Evolutionary conservation across 2,113 vertebrate genomes (phyloP).

Genomic region (Scomber japonicus): DNA sequence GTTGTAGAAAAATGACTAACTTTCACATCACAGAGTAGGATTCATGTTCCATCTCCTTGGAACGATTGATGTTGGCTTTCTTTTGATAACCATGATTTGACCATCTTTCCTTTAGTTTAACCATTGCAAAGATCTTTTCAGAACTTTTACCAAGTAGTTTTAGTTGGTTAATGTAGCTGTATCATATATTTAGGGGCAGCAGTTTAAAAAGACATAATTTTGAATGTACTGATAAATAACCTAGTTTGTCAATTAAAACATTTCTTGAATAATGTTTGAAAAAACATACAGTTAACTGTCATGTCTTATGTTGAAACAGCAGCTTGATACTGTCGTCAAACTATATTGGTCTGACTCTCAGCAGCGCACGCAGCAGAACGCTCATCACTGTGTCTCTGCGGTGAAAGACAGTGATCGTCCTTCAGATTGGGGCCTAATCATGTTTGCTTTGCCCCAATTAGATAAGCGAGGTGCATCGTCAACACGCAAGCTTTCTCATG

Average conservation of each 20-base stretch:
- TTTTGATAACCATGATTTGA: no score
- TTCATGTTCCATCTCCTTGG: not conserved
- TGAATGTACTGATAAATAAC: not conserved
- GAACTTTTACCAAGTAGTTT: not conserved
- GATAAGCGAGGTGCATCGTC: conserved; percentile 74
- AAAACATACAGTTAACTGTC: not conserved
- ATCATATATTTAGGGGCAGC: not conserved
- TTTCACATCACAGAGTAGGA: not conserved
- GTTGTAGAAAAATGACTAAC: not conserved
- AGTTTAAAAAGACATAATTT: not conserved
- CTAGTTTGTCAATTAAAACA: not conserved
- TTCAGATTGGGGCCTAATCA: conserved; percentile 77
- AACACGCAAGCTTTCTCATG: conserved; percentile 70
- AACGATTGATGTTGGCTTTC: not conserved
- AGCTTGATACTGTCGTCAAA: conserved; percentile 34
- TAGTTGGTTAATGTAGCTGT: not conserved
- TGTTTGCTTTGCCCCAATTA: conserved; percentile 83
- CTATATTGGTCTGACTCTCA: conserved; percentile 30
- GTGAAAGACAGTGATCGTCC: conserved; percentile 69
- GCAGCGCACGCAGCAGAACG: conserved; percentile 42
- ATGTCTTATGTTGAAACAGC: conserved; percentile 18
- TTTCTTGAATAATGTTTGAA: no score
- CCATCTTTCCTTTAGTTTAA: not conserved
- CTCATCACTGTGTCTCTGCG: conserved; percentile 50
- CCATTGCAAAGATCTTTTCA: not conserved